These are phyloP conservation scores for Tenthredo scrophulariae DNA, from an alignment of 2,888 invertebrate species.

Conservation along the genomic window DNA sequence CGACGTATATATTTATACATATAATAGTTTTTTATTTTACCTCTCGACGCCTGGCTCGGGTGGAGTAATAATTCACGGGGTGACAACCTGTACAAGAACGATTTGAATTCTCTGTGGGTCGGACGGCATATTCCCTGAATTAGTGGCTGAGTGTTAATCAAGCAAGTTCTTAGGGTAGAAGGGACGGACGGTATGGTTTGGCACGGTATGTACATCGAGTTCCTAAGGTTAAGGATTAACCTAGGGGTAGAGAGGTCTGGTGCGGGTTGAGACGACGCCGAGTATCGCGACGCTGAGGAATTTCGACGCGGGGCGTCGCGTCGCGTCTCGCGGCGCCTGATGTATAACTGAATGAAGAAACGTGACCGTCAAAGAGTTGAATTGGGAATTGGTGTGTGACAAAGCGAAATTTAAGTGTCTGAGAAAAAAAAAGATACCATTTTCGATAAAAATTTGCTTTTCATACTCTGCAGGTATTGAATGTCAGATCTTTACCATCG, in stretches of 20 bases:
- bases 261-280: neutral
- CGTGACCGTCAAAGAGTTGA: constrained; percentile 32
- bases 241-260: neutral
- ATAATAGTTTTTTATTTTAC: neutral
- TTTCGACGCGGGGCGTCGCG: constrained; percentile 9
- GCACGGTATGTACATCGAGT: constrained; percentile 43
- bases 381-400: neutral
- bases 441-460: neutral
- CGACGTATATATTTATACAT: too few relatives aligned
- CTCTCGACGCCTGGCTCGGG: neutral
- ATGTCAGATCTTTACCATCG: neutral
- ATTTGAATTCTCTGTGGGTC: constrained; percentile 39
- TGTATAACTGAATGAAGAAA: constrained; percentile 7
- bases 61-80: constrained; percentile 17
- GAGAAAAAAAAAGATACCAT: neutral
- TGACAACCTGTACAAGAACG: constrained; percentile 22
- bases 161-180: constrained; percentile 44
- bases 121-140: constrained; percentile 41
- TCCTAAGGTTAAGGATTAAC: constrained; percentile 46
- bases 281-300: constrained; percentile 44
- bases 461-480: neutral
- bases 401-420: too few relatives aligned
- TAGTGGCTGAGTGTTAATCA: constrained; percentile 50
- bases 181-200: constrained; percentile 45
- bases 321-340: neutral